These are phyloP conservation scores for Chloropsis hardwickii DNA, from an alignment of 2,113 vertebrate genomes.

Conservation along the genomic window DNA sequence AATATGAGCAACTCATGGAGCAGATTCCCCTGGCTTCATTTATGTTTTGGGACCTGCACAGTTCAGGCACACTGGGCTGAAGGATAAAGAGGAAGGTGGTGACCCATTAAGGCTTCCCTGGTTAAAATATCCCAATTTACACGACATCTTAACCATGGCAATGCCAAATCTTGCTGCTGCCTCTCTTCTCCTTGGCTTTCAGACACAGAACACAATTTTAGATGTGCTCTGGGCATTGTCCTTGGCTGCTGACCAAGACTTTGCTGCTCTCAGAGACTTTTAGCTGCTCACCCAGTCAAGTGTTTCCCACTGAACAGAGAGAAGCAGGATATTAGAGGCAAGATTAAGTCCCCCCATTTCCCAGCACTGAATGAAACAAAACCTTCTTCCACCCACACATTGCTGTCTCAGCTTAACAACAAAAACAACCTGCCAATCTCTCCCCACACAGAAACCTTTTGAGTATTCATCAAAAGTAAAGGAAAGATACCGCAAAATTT, in stretches of 20 bases:
- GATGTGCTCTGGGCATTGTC: neutral
- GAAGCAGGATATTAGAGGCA: neutral
- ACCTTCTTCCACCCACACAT: neutral
- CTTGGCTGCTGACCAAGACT: neutral
- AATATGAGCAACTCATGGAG: neutral
- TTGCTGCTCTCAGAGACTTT: neutral
- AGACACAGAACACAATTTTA: neutral
- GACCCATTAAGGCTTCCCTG: neutral
- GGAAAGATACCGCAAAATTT: neutral
- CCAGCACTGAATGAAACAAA: conserved; percentile 3
- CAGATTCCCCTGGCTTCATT: neutral
- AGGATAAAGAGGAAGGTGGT: neutral
- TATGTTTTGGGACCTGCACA: neutral
- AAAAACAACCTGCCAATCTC: conserved; percentile 49
- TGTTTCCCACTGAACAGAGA: neutral
- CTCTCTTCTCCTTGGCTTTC: neutral
- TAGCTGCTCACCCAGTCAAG: neutral
- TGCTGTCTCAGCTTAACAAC: conserved; percentile 23
- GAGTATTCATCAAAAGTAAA: neutral
- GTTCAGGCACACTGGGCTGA: too few species aligned
- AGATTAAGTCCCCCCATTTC: neutral
- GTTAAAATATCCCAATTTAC: neutral
- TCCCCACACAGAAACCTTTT: conserved; percentile 1
- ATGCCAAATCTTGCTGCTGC: neutral
- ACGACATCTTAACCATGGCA: neutral